Conservation (phyloP, 1,140 invertebrate species). For the Yoshiicerus persimilis region DNA sequence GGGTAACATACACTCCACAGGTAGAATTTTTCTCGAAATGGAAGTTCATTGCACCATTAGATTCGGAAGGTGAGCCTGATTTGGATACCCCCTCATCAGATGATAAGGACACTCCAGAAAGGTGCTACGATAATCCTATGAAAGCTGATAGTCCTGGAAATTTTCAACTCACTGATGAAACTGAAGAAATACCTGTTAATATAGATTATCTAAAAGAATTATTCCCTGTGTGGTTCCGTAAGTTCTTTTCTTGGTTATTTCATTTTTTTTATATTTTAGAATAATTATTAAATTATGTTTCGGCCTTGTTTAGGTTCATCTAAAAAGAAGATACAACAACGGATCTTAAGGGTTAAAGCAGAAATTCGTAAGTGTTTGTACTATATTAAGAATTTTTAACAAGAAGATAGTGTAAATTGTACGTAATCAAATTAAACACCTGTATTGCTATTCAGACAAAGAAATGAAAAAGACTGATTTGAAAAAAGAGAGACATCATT, state of each 20-base stretch:
- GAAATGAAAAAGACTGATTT: neutral
- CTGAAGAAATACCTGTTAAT: neutral
- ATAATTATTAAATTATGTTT: neutral
- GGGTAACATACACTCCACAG: neutral
- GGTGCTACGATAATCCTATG: neutral
- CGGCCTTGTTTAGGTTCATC: neutral
- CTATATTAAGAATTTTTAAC: neutral
- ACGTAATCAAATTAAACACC: too few species aligned
- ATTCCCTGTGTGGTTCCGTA: neutral
- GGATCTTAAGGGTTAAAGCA: neutral
- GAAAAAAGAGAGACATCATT: neutral
- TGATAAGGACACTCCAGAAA: neutral
- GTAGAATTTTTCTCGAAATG: neutral
- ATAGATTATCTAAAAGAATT: neutral
- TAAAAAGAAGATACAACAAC: neutral
- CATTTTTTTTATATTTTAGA: neutral
- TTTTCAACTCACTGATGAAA: neutral
- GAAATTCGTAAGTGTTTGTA: neutral
- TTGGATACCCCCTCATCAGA: neutral
- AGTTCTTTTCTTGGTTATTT: neutral
- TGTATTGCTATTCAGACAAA: neutral
- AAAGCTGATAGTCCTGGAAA: neutral
- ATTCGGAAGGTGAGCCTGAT: neutral
- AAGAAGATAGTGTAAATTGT: neutral
- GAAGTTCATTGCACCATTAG: neutral